Percentiles rank a stretch among this genome's conserved stretches.
phyloP scores from a whole-genome alignment of 2,113 vertebrate genomes.

The Nyctereutes procyonoides region DNA sequence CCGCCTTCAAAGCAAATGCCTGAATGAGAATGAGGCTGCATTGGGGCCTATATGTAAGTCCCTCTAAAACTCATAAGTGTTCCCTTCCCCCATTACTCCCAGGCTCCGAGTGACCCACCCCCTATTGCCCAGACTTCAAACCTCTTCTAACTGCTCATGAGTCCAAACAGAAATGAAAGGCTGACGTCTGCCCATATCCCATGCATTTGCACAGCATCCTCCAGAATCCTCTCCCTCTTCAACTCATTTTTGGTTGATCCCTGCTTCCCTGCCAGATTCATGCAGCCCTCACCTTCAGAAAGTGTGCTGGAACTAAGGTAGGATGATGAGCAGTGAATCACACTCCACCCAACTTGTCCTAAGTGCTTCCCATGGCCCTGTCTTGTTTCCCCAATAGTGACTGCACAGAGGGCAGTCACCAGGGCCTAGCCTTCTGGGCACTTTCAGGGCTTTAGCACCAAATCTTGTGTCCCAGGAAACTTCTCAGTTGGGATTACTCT shows the following conservation, averaged over 20 bases:
- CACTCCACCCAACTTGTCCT: too few species aligned
- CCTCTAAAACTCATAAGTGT: not conserved
- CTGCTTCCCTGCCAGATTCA: not conserved
- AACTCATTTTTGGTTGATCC: not conserved
- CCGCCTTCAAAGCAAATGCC: not conserved
- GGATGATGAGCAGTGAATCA: too few species aligned
- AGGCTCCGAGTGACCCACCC: not conserved
- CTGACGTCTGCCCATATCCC: not conserved
- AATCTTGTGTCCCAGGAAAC: not conserved
- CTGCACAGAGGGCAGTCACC: not conserved
- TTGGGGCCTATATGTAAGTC: not conserved
- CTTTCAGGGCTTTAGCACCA: not conserved
- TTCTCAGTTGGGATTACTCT: not conserved
- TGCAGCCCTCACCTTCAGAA: not conserved
- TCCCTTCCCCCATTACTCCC: not conserved
- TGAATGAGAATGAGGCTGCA: not conserved
- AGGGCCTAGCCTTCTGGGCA: not conserved
- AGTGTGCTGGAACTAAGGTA: not conserved
- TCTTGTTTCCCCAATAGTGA: fast-evolving
- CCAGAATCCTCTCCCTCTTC: not conserved
- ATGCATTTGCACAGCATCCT: fast-evolving
- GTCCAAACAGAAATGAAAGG: not conserved
- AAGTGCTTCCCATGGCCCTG: not conserved
- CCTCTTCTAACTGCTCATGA: too few species aligned
- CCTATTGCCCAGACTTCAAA: not conserved